phyloP scores from a whole-genome alignment of 2,113 vertebrate genomes.

The Platichthys stellatus region DNA sequence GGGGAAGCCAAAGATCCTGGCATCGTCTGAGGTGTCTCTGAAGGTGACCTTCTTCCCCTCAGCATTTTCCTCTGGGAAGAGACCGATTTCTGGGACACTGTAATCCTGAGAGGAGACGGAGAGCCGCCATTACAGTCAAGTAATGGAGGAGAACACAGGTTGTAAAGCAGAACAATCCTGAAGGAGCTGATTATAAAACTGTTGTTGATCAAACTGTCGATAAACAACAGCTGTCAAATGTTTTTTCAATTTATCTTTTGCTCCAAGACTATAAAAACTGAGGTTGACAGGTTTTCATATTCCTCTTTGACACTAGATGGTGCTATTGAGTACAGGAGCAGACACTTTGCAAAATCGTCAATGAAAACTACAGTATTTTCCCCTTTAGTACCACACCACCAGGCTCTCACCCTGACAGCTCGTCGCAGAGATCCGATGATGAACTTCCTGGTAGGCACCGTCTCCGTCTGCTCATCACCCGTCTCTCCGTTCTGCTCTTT shows the following conservation, averaged over 20 bases:
- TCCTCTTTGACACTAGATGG: conserved; percentile 57
- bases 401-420: conserved; percentile 86
- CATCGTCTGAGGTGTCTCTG: conserved; percentile 85
- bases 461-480: not conserved
- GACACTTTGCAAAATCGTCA: not conserved
- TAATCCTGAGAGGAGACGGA: conserved; percentile 84
- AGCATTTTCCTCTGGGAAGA: conserved; percentile 89
- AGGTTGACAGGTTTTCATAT: not conserved
- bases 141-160: too few species aligned
- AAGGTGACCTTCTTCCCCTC: conserved; percentile 87
- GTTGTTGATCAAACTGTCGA: too few species aligned
- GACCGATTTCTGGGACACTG: conserved; percentile 87
- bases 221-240: too few species aligned
- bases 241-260: too few species aligned
- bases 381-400: not conserved
- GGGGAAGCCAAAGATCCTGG: conserved; percentile 81
- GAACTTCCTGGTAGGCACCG: conserved; percentile 54
- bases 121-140: not conserved
- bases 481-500: conserved; percentile 15
- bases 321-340: not conserved
- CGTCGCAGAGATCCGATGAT: conserved; percentile 89
- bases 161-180: too few species aligned
- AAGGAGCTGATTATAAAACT: too few species aligned
- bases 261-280: too few species aligned
- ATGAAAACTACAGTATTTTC: not conserved